Evolutionary conservation across 2,113 vertebrate species (phyloP).

Genomic region (Haemorhous mexicanus): DNA sequence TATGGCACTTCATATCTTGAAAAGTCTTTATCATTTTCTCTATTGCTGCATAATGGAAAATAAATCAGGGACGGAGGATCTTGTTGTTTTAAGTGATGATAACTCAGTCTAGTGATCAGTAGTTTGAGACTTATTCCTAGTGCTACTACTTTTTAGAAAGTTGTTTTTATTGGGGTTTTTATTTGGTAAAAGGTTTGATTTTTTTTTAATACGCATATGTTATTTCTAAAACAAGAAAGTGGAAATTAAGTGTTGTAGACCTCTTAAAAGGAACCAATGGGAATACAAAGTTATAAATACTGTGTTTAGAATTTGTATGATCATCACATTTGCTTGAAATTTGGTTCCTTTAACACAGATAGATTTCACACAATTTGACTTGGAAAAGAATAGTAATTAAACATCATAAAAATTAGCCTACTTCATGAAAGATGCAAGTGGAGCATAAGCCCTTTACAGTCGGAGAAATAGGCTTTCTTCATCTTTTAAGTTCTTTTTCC

Average conservation of each 20-base stretch:
- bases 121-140: not conserved
- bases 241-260: not conserved
- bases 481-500: not conserved
- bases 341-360: not conserved
- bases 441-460: not conserved
- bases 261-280: not conserved
- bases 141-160: not conserved
- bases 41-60: not conserved
- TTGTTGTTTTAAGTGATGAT: constrained; percentile 6
- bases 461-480: not conserved
- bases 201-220: not conserved
- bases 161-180: fast-evolving
- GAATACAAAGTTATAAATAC: not conserved
- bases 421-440: not conserved
- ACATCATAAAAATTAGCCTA: not conserved
- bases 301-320: not conserved
- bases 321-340: not conserved
- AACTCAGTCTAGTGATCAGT: not conserved
- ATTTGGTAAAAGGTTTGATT: fast-evolving
- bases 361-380: not conserved
- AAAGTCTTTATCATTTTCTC: not conserved
- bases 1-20: not conserved
- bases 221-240: not conserved
- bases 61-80: not conserved
- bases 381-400: not conserved